These are phyloP conservation scores for Acromyrmex echinatior DNA, from an alignment of 1,140 invertebrate species.

Conservation along the genomic window DNA sequence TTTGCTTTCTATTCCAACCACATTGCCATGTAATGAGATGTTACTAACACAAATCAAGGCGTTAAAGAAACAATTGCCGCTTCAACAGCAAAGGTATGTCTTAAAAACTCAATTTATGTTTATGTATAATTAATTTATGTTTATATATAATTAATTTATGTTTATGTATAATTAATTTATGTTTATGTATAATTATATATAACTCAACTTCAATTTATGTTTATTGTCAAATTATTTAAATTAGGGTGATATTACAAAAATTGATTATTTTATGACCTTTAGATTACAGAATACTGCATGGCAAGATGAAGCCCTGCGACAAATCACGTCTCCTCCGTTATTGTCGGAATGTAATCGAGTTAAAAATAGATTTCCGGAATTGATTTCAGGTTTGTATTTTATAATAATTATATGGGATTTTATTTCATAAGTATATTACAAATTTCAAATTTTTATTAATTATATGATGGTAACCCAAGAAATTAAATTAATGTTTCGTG, in stretches of 20 bases:
- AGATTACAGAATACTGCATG: constrained; percentile 75
- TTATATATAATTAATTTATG: too few relatives aligned
- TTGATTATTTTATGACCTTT: neutral
- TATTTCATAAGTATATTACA: neutral
- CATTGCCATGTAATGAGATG: constrained; percentile 72
- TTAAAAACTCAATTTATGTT: neutral
- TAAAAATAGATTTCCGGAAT: constrained; percentile 78
- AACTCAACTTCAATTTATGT: neutral
- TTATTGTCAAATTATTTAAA: neutral
- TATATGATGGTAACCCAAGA: neutral
- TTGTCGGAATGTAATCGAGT: constrained; percentile 72
- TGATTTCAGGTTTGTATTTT: constrained; percentile 53
- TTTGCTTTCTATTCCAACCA: constrained; percentile 71
- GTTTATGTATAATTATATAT: too few relatives aligned
- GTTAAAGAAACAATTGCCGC: constrained; percentile 68
- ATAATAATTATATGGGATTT: neutral
- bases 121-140: too few relatives aligned
- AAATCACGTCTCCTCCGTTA: constrained; percentile 1
- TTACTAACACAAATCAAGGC: constrained; percentile 68
- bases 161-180: neutral
- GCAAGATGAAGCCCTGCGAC: constrained; percentile 74
- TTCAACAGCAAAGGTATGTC: constrained; percentile 72
- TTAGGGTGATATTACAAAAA: neutral
- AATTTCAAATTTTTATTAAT: neutral
- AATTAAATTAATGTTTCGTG: neutral